These are phyloP conservation scores for Acanthurus lineatus DNA, from an alignment of 2,797 vertebrate species.

Conservation along the genomic window DNA sequence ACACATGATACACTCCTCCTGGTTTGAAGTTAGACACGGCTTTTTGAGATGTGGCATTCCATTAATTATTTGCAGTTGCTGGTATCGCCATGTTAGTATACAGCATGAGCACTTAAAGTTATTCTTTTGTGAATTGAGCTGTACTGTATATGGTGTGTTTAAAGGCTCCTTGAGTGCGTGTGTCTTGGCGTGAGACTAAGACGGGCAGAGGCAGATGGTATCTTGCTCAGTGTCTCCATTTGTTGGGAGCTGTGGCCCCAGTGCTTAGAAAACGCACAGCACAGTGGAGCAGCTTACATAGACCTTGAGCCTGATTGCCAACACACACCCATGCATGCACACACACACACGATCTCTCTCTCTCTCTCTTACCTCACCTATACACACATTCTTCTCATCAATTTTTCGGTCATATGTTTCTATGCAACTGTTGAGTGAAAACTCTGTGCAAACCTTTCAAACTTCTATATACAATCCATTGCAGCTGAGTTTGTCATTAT, in stretches of 20 bases:
- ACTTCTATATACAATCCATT: slow-evolving; percentile 14
- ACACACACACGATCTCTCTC: slow-evolving; percentile 1
- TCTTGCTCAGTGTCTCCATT: slow-evolving; percentile 68
- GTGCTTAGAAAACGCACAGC: slow-evolving; percentile 30
- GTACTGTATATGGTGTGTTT: slow-evolving; percentile 25
- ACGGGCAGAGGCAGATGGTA: slow-evolving; percentile 81
- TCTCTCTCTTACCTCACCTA: slow-evolving; percentile 25
- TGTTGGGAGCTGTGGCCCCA: slow-evolving; percentile 56
- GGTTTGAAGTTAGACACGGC: neutral
- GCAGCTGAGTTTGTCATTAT: slow-evolving; percentile 20
- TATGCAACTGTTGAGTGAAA: slow-evolving; percentile 28
- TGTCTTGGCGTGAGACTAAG: slow-evolving; percentile 59
- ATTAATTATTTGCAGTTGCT: slow-evolving; percentile 42
- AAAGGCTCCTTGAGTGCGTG: slow-evolving; percentile 9
- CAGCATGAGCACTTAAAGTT: slow-evolving; percentile 23
- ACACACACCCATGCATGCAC: slow-evolving; percentile 26
- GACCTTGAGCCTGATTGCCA: slow-evolving; percentile 59
- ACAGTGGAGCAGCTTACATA: slow-evolving; percentile 36
- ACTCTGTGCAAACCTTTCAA: slow-evolving; percentile 23
- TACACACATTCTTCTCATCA: slow-evolving; percentile 31
- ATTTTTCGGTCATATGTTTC: slow-evolving; percentile 32
- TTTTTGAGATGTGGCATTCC: slow-evolving; percentile 11
- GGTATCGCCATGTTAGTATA: slow-evolving; percentile 36
- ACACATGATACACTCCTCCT: slow-evolving; percentile 19
- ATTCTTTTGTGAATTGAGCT: slow-evolving; percentile 39